These are phyloP conservation scores for Vanessa cardui DNA, from an alignment of 2,888 invertebrate species.

Conservation along the genomic window DNA sequence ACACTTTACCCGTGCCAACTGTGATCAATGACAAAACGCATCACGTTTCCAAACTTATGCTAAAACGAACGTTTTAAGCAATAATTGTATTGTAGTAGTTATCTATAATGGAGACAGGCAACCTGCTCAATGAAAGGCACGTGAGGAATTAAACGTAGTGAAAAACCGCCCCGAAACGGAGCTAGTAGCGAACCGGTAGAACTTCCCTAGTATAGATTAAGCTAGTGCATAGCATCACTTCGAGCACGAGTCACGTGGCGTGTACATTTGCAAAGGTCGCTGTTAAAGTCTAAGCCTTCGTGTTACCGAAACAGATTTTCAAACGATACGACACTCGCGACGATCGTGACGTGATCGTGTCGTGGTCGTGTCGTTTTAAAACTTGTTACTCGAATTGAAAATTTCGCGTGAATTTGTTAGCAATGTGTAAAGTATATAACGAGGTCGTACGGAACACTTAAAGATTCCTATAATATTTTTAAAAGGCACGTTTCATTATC, in stretches of 20 bases:
- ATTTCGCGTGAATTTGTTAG: slow-evolving; percentile 18
- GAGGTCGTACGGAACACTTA: slow-evolving; percentile 9
- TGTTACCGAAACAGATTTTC: background rate
- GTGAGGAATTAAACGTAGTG: slow-evolving; percentile 77
- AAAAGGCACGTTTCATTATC: slow-evolving; percentile 48
- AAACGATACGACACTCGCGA: background rate
- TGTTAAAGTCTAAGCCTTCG: slow-evolving; percentile 5
- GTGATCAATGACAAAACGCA: slow-evolving; percentile 18
- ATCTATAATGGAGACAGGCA: slow-evolving; percentile 60
- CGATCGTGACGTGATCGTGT: background rate
- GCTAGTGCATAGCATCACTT: slow-evolving; percentile 45
- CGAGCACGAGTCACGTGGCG: slow-evolving; percentile 47
- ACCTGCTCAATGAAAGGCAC: slow-evolving; percentile 73
- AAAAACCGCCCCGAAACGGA: slow-evolving; percentile 28
- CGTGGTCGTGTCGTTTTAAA: slow-evolving; percentile 1
- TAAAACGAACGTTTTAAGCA: slow-evolving; percentile 57
- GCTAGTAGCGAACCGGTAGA: slow-evolving; percentile 51
- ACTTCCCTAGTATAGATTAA: slow-evolving; percentile 66
- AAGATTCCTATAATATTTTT: slow-evolving; percentile 32
- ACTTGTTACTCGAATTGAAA: slow-evolving; percentile 1
- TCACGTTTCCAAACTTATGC: slow-evolving; percentile 28
- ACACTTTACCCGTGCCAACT: slow-evolving; percentile 25
- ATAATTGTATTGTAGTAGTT: slow-evolving; percentile 54
- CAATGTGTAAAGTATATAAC: slow-evolving; percentile 21
- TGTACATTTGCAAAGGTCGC: slow-evolving; percentile 24